These are phyloP conservation scores for Helleia helle DNA, from an alignment of 2,888 invertebrate genomes.

Conservation along the genomic window DNA sequence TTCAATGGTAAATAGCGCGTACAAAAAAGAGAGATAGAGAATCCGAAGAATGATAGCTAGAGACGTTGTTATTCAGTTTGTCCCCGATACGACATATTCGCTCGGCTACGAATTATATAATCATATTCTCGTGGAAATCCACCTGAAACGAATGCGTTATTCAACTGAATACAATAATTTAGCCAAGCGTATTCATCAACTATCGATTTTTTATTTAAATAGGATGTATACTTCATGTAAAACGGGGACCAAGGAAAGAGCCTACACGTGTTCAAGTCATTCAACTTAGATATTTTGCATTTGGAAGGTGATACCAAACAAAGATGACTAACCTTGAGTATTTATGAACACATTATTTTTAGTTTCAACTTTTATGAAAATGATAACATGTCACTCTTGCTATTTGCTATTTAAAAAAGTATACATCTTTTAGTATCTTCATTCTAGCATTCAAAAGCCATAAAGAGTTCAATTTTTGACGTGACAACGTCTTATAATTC, in stretches of 20 bases:
- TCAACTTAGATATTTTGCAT: constrained; percentile 25
- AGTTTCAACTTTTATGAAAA: not conserved
- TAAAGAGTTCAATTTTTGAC: no score
- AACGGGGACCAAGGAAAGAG: constrained; percentile 23
- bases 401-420: no score
- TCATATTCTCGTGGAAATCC: constrained; percentile 7
- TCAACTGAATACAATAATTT: constrained; percentile 20
- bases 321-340: constrained; percentile 11
- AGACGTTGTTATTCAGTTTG: constrained; percentile 2
- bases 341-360: constrained; percentile 1
- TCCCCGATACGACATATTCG: not conserved
- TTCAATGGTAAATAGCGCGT: no score
- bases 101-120: constrained; percentile 2
- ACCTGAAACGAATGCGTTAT: constrained; percentile 16
- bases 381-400: no score
- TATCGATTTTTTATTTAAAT: constrained; percentile 35
- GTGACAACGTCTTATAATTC: no score
- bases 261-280: constrained; percentile 29
- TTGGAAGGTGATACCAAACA: constrained; percentile 18
- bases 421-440: no score
- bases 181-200: constrained; percentile 25
- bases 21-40: not conserved
- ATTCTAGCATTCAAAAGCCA: no score
- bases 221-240: constrained; percentile 27
- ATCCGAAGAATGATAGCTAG: not conserved